phyloP scores from a whole-genome alignment of 2,797 vertebrate genomes.

The Dipus sagitta region DNA sequence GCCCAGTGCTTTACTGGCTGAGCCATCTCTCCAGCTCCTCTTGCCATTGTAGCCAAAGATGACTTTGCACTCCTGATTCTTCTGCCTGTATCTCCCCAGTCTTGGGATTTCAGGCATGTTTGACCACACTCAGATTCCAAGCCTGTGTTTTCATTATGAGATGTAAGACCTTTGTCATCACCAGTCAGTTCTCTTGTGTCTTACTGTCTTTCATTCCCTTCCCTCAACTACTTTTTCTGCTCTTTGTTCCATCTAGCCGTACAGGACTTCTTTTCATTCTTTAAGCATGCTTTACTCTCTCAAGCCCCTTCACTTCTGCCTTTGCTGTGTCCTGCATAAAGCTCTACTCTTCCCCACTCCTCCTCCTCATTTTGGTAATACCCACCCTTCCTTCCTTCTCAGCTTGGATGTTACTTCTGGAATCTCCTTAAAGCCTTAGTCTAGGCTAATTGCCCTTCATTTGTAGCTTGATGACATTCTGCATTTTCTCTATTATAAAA shows the following conservation, averaged over 20 bases:
- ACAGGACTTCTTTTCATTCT: neutral
- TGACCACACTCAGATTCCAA: neutral
- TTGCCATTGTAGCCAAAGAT: neutral
- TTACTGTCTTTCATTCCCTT: neutral
- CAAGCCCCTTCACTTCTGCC: neutral
- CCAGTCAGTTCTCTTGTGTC: neutral
- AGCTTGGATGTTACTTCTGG: conserved; percentile 31
- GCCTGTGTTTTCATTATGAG: neutral
- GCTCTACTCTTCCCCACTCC: neutral
- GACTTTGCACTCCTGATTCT: neutral
- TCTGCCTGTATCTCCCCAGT: neutral
- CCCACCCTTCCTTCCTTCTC: conserved; percentile 1
- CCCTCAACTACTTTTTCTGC: neutral
- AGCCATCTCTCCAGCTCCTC: too few relatives aligned
- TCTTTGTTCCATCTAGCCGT: neutral
- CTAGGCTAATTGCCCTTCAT: neutral
- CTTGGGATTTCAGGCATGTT: neutral
- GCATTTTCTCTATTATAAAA: neutral
- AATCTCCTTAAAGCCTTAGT: neutral
- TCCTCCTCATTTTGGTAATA: neutral
- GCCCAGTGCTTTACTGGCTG: too few relatives aligned
- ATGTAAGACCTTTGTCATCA: neutral
- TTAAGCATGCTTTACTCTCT: neutral
- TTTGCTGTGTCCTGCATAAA: neutral
- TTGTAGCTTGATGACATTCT: neutral